Percentiles rank a stretch among this genome's conserved stretches.
Conservation (phyloP, 2,888 invertebrate genomes). For the Coleophora flavipennella region DNA sequence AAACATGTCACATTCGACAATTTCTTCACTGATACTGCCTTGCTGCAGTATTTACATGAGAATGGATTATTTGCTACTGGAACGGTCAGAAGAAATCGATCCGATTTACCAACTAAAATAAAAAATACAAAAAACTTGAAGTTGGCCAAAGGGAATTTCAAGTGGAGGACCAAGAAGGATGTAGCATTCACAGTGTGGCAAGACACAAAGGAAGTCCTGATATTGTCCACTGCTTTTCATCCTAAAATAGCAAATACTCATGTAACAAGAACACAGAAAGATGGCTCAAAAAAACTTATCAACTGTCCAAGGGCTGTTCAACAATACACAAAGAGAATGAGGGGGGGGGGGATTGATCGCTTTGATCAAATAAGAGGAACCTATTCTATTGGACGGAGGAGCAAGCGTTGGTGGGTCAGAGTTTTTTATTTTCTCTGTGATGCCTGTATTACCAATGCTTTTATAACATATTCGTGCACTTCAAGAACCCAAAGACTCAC, state of each 20-base stretch:
- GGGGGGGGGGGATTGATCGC: constrained; percentile 15
- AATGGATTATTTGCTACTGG: constrained; percentile 15
- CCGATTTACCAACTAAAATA: constrained; percentile 16
- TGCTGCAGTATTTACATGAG: constrained; percentile 13
- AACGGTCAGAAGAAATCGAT: constrained; percentile 16
- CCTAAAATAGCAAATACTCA: constrained; percentile 15
- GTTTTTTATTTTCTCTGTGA: constrained; percentile 21
- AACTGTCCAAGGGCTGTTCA: constrained; percentile 8
- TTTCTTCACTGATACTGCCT: constrained; percentile 8
- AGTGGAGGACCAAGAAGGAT: constrained; percentile 19
- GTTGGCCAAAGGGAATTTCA: constrained; percentile 19
- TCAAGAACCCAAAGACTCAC: constrained; percentile 14
- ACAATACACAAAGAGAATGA: constrained; percentile 16
- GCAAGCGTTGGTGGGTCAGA: constrained; percentile 18
- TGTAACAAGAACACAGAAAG: constrained; percentile 12
- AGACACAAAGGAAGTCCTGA: constrained; percentile 21
- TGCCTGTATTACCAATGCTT: constrained; percentile 18
- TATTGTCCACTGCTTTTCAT: constrained; percentile 23
- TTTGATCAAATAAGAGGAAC: constrained; percentile 15
- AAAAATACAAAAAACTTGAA: constrained; percentile 15
- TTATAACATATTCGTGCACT: constrained; percentile 14
- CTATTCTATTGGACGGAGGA: constrained; percentile 19
- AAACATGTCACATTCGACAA: constrained; percentile 13
- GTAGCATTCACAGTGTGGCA: constrained; percentile 22
- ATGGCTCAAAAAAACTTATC: constrained; percentile 10